Conservation (phyloP, 2,113 vertebrate species). For the Lutjanus erythropterus region DNA sequence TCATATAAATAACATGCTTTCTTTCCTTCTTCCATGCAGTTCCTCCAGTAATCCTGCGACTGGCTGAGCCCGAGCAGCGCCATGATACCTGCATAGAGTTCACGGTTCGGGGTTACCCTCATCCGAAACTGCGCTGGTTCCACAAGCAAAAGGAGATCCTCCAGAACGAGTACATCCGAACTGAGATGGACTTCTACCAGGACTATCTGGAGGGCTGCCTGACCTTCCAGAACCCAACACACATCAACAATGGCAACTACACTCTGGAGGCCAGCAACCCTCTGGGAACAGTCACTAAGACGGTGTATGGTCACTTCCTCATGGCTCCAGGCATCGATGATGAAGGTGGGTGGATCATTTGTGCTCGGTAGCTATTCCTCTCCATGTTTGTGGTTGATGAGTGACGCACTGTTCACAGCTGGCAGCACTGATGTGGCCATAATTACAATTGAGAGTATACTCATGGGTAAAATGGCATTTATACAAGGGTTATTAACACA, state of each 20-base stretch:
- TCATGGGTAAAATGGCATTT: neutral
- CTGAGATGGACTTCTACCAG: slow-evolving; percentile 91
- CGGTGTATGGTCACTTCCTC: slow-evolving; percentile 95
- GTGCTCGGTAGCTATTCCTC: neutral
- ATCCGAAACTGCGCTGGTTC: slow-evolving; percentile 93
- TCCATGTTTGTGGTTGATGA: slow-evolving; percentile 8
- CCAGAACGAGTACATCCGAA: slow-evolving; percentile 90
- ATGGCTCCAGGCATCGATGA: slow-evolving; percentile 82
- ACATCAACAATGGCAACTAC: slow-evolving; percentile 98
- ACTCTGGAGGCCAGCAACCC: slow-evolving; percentile 94
- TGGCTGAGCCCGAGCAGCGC: slow-evolving; percentile 92
- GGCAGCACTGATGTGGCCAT: neutral
- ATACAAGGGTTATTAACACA: slow-evolving; percentile 13
- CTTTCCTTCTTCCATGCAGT: slow-evolving; percentile 78
- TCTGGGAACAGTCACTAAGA: slow-evolving; percentile 92
- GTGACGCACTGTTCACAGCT: neutral
- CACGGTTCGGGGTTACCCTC: slow-evolving; percentile 93
- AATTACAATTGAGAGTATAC: slow-evolving; percentile 10
- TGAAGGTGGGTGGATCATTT: slow-evolving; percentile 55
- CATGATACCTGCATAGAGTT: slow-evolving; percentile 97
- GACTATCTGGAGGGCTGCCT: slow-evolving; percentile 95
- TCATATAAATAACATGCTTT: neutral
- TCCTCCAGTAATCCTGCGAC: slow-evolving; percentile 92
- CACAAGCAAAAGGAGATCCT: slow-evolving; percentile 89
- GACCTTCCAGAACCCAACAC: slow-evolving; percentile 95